Percentiles rank a stretch among this genome's conserved stretches.
These are phyloP conservation scores for Neoscelio sp. DNA, from an alignment of 2,888 invertebrate genomes.

Conservation along the genomic window DNA sequence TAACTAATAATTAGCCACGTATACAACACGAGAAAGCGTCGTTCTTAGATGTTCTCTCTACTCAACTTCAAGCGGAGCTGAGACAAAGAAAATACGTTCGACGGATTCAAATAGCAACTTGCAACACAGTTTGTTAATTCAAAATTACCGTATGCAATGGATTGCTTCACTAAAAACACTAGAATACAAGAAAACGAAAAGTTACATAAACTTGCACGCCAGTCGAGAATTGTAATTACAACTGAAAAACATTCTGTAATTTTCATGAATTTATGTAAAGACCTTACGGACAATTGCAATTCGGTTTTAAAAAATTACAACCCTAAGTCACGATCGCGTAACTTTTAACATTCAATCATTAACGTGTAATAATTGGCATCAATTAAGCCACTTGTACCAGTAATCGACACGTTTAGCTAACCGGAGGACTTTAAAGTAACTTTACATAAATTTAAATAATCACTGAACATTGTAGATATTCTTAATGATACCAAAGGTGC, in stretches of 20 bases:
- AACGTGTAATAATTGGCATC: conserved; percentile 47
- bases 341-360: conserved; percentile 25
- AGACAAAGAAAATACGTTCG: conserved; percentile 61
- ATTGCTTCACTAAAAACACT: conserved; percentile 27
- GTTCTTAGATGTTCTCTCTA: conserved; percentile 50
- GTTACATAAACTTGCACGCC: conserved; percentile 39
- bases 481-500: neutral
- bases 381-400: conserved; percentile 23
- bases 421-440: neutral
- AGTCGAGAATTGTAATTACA: conserved; percentile 22
- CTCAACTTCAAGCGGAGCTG: conserved; percentile 24
- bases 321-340: conserved; percentile 6
- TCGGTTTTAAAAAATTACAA: too few species aligned
- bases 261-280: conserved; percentile 25
- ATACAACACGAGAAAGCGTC: conserved; percentile 65
- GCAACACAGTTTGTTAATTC: conserved; percentile 16
- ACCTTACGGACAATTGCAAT: neutral
- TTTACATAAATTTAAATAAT: conserved; percentile 52
- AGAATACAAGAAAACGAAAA: conserved; percentile 30
- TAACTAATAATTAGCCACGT: conserved; percentile 75
- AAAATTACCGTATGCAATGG: conserved; percentile 31
- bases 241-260: conserved; percentile 22
- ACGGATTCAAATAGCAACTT: conserved; percentile 35
- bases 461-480: conserved; percentile 23
- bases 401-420: conserved; percentile 25